Evolutionary conservation across 1,140 invertebrate genomes (phyloP), one percentile per base, ranked within the genome.

Genomic region (Platyura marginata): DNA sequence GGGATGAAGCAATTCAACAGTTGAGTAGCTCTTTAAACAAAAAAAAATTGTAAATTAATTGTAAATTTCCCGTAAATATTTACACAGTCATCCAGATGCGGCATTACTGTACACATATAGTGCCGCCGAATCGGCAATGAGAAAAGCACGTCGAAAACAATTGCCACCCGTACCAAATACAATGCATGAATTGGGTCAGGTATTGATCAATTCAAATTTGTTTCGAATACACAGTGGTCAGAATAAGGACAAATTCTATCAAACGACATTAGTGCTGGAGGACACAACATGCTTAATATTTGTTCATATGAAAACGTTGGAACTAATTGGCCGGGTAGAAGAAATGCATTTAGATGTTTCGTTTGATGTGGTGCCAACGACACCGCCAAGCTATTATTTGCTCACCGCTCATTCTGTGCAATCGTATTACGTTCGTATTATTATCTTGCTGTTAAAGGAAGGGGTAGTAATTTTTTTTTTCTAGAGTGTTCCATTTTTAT

Each of bases 61-160:
- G n/a, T n/a, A n/a, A n/a, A n/a, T n/a, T n/a, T n/a, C n/a, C n/a
- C n/a, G n/a, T n/a, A n/a, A n/a, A n/a, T n/a, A n/a, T n/a, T n/a
- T n/a, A n/a, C n/a, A n/a, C n/a, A n/a, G n/a, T n/a, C 41, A 46
- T 38, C 18, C 38, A 10, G 45, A 46, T 29, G 45, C 45, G 3
- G 32, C 42, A 3, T 8, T 46, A 16, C 23, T 46, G 8, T 46
- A 46, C 34, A 39, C 45, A 20, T 46, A 42, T 22, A 18, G 20
- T 19, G 20, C 21, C 1, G 45, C 45, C 15, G 42, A 46, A n/a
- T 40, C 36, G 3, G 42, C 45, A 35, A 46, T 46, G 45, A 10
- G 45, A 33, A 46, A 46, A 21, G 45, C 45, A 10, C 23, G 45
- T 16, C 32, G 38, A 1, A 46, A 46, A 23, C 44, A 45, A 35